Conservation (phyloP, 2,797 vertebrate genomes). For the Tiaroga cobitis region DNA sequence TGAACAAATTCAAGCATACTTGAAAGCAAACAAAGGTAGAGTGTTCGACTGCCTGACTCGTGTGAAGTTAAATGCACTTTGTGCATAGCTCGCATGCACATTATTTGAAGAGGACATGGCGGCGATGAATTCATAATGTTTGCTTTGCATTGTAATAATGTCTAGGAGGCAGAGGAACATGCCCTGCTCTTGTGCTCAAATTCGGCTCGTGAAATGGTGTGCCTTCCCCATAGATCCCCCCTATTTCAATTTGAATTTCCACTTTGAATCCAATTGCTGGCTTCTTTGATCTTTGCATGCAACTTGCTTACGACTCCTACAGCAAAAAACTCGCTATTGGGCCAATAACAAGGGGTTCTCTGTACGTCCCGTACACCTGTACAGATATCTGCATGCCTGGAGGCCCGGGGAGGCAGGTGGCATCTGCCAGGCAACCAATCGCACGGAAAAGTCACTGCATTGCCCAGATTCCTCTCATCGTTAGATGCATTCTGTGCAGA, state of each 20-base stretch:
- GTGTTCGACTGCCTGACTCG: background rate
- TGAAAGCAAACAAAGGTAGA: conserved; percentile 15
- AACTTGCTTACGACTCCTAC: conserved; percentile 71
- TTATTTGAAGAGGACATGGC: conserved; percentile 70
- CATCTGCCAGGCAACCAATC: conserved; percentile 32
- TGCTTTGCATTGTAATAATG: conserved; percentile 73
- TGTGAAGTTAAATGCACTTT: conserved; percentile 26
- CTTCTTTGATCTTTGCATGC: conserved; percentile 83
- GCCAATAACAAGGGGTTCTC: conserved; percentile 75
- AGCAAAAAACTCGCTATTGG: conserved; percentile 72
- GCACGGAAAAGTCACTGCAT: background rate
- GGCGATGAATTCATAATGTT: conserved; percentile 69
- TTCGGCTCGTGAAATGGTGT: conserved; percentile 44
- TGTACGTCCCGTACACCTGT: conserved; percentile 79
- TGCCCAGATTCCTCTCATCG: conserved; percentile 6
- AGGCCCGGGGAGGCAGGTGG: conserved; percentile 74
- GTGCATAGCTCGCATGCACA: conserved; percentile 66
- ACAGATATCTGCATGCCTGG: conserved; percentile 79
- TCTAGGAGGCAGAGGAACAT: conserved; percentile 73
- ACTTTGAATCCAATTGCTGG: conserved; percentile 80
- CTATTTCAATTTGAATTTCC: conserved; percentile 79
- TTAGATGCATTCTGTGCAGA: background rate
- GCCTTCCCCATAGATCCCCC: conserved; percentile 67
- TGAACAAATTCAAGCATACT: conserved; percentile 33
- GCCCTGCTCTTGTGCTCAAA: conserved; percentile 50